Base-by-base conservation (phyloP, 2,797 vertebrate species). In the Adelosebastes latens region DNA sequence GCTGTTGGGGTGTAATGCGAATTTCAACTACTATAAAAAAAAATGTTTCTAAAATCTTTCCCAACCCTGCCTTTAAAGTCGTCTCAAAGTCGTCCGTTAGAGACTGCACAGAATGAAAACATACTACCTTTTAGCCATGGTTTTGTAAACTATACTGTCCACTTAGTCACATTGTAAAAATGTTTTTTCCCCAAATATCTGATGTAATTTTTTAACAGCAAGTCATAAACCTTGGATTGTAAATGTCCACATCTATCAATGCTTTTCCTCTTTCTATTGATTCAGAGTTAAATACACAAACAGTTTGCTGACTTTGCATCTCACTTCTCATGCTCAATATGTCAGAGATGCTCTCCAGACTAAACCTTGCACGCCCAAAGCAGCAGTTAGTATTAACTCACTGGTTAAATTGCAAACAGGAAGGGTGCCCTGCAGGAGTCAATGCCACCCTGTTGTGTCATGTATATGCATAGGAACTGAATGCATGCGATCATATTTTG, bases 321-420 rank as follows among this genome's bases (percentile, higher is more conserved):
- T 36, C 13, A 31, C 6, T 12, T 25, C 20, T 13, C 20, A n/a
- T 20, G 22, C 16, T 32, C 29, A 16, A 5, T 1, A 55, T 24
- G 32, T 64, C 58, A 25, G 13, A 25, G 11, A 2, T 36, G 27
- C 25, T 73, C 20, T 29, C 27, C 16, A 22, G 64, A 53, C 22
- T 65, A 49, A 81, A 79, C 80, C 36, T 75, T 78, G 79, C 62
- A 36, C 70, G 18, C 49, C 34, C 39, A 27, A n/a, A 65, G 18
- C 20, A 27, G 22, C 2, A 29, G 24, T 60, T 16, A 12, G 8
- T 34, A 46, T 59, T 73, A 71, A 66, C 46, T 34, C 29, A n/a
- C 11, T n/a, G 32, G 64, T 77, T 79, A 62, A 76, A 79, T 4
- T 68, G 9, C 61, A 61, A 78, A 80, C 86, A 68, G 77, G 81